Evolutionary conservation across 2,797 vertebrate genomes (phyloP), one percentile per base, ranked within the genome.

Genomic region (Acanthornis magna): DNA sequence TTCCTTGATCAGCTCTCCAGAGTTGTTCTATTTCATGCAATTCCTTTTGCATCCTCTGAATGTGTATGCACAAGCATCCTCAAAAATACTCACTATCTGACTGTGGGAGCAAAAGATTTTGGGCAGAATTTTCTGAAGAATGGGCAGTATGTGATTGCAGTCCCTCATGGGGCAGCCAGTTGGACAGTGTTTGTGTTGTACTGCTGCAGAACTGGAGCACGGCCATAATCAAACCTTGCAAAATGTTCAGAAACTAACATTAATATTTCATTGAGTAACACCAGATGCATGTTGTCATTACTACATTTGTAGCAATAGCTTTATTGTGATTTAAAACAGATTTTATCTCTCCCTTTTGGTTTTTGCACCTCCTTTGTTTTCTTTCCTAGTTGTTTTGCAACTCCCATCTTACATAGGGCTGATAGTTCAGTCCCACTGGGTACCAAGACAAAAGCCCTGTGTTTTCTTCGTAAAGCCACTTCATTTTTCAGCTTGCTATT

Each of bases 141-240:
- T 1, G 26, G 0, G 0, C 40, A 66, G 40, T 3, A 6, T 34
- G 47, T 2, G 6, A 20, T 0, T 30, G 42, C 60, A 60, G 34
- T 26, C 85, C 50, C 38, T 60, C 32, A 9, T 0, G 0, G 38
- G 73, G 60, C 70, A 45, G 50, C 40, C 4, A 12, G 34, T 10
- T 0, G 3, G 50, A 32, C 34, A 47, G 34, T 43, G 45, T 65
- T 77, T 67, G 61, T 51, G 19, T 71, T 54, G 14, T 1, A 0
- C 27, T 71, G 79, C 27, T 40, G 29, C 14, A 38, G 27, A 93
- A 47, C 72, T 53, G 29, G 30, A 86, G 47, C 34, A 38, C 0
- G 6, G 60, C 71, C 16, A 1, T 6, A 62, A 43, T 34, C 50
- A 89, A 88, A 73, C 57, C 29, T 63, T 20, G 27, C 61, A 89